Evolutionary conservation across 2,113 vertebrate genomes (phyloP), one percentile per base, ranked within the genome.

Genomic region (Channa maculata): DNA sequence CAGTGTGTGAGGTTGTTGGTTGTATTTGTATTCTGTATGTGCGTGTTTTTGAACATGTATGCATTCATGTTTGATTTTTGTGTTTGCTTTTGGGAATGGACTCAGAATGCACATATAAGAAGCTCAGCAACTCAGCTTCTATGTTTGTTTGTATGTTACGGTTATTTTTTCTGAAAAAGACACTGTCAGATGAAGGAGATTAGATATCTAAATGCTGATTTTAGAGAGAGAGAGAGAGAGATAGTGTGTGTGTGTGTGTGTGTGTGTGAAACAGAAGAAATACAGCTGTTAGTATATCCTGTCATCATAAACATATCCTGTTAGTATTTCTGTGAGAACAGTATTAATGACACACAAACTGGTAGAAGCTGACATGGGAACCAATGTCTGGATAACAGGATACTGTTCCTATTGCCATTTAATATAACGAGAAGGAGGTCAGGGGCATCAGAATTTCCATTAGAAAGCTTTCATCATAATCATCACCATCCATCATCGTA

Each of bases 151-250:
- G 49, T 51, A 51, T 54, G 71, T 65, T 59, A 44, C 73, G 44
- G 53, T 83, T 5, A 3, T 58, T 71, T 77, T 84, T 80, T 65
- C 37, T 44, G 72, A 81, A 52, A 39, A 24, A 24, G 73, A 75
- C 83, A 69, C 75, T 63, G 63, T 87, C 88, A 84, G 88, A 78
- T 84, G 63, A 78, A 87, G 45, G 15, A 66, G 75, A 87, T 89
- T 57, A 0, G 39, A 79, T 91, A 72, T 88, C 76, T 3, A 75
- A 44, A 55, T 68, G 67, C 78, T 83, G 88, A 86, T 87, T 84
- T 77, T 74, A 73, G 63, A 15, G 10, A 52, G 10, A 24, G 24
- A 24, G 24, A 24, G 24, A 24, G 1, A 24, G 24, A 24, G 24
- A 24, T 1, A 24, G 24, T 24, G 24, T 24, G 24, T 24, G 24